phyloP scores from a whole-genome alignment of 2,113 vertebrate genomes.

The Bucco capensis region DNA sequence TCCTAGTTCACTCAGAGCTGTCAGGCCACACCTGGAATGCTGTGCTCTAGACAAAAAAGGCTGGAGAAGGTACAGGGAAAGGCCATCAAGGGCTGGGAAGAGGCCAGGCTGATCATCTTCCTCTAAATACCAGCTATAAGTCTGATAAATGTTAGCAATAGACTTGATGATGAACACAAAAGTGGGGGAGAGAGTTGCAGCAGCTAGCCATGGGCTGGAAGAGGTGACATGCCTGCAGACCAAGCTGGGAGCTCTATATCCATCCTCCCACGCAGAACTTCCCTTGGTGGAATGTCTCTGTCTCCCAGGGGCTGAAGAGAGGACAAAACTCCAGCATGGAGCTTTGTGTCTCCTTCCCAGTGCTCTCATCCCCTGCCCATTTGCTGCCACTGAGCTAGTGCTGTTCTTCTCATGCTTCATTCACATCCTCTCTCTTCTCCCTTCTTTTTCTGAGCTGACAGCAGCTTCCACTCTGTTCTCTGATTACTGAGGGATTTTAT shows the following conservation, averaged over 20 bases:
- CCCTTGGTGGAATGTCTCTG: background rate
- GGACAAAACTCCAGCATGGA: background rate
- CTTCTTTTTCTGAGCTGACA: background rate
- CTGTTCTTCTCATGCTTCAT: background rate
- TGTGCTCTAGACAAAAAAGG: too few relatives aligned
- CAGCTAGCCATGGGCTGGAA: background rate
- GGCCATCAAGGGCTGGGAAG: background rate
- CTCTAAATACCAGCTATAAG: too few relatives aligned
- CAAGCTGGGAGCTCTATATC: background rate
- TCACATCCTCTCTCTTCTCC: background rate
- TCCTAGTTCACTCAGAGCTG: too few relatives aligned
- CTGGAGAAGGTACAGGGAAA: too few relatives aligned
- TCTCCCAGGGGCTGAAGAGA: background rate
- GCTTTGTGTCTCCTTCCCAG: too few relatives aligned
- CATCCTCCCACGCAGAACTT: background rate
- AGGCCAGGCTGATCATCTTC: too few relatives aligned
- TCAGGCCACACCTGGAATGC: too few relatives aligned
- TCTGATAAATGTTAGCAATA: background rate
- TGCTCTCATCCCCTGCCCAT: too few relatives aligned
- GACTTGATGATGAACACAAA: background rate
- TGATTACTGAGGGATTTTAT: background rate
- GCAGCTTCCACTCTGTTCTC: background rate
- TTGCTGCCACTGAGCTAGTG: conserved; percentile 5
- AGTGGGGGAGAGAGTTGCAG: background rate
- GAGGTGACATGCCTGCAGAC: rapidly evolving